Evolutionary conservation across 2,888 invertebrate genomes (phyloP).

Genomic region (Eupeodes luniger): DNA sequence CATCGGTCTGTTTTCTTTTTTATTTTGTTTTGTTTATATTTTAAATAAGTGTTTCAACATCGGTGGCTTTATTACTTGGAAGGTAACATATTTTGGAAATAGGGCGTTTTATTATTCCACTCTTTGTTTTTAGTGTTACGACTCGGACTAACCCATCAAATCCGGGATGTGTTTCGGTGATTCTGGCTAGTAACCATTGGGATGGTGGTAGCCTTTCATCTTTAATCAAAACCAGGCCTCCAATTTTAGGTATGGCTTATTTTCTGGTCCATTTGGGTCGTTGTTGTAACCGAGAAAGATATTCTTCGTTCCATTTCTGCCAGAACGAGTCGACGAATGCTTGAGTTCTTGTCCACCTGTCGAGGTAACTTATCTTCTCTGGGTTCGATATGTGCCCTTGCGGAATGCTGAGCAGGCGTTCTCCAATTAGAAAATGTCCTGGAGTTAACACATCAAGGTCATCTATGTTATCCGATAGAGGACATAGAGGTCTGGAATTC

Average conservation of each 20-base stretch:
- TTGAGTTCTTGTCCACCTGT: constrained; percentile 16
- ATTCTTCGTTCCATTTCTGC: constrained; percentile 27
- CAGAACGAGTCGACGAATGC: constrained; percentile 4
- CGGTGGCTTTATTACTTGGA: constrained; percentile 8
- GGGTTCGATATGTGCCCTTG: not conserved
- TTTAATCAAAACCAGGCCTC: constrained; percentile 6
- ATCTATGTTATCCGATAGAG: too few relatives aligned
- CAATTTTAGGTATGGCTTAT: constrained; percentile 6
- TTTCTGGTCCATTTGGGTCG: constrained; percentile 21
- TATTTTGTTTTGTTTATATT: not conserved
- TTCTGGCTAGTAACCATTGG: constrained; percentile 26
- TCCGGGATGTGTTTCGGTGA: too few relatives aligned
- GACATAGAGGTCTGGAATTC: too few relatives aligned
- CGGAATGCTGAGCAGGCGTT: not conserved
- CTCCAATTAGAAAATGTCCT: constrained; percentile 2
- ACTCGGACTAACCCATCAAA: too few relatives aligned
- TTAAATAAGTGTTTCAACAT: not conserved
- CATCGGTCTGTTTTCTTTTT: too few relatives aligned
- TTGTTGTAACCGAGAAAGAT: constrained; percentile 28
- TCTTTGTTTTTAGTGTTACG: too few relatives aligned
- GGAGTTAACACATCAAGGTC: too few relatives aligned
- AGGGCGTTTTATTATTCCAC: constrained; percentile 19
- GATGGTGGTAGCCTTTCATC: constrained; percentile 11
- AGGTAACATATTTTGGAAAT: constrained; percentile 25
- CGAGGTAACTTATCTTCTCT: not conserved